Conservation (phyloP, 1,140 invertebrate genomes). For the Teleogryllus occipitalis region DNA sequence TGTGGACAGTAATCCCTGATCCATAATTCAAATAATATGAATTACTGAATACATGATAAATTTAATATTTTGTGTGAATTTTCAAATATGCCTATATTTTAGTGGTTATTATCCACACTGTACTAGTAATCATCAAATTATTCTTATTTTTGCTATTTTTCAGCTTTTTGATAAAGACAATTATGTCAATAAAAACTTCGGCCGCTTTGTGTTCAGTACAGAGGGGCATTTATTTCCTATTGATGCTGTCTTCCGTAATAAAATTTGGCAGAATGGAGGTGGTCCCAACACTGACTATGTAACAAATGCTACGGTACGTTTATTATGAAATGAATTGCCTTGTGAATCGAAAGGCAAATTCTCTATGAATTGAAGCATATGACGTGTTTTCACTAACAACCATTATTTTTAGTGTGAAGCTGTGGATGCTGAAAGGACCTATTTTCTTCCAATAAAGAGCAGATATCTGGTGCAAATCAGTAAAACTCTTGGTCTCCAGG, state of each 20-base stretch:
- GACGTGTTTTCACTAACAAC: background rate
- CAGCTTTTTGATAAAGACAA: slow-evolving; percentile 62
- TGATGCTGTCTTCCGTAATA: slow-evolving; percentile 36
- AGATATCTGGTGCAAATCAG: slow-evolving; percentile 45
- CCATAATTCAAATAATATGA: too few species aligned
- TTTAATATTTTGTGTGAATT: too few species aligned
- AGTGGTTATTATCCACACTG: too few species aligned
- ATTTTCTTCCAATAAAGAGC: slow-evolving; percentile 44
- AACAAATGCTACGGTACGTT: slow-evolving; percentile 1
- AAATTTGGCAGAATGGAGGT: slow-evolving; percentile 29
- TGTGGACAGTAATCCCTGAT: too few species aligned
- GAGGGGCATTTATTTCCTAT: slow-evolving; percentile 61
- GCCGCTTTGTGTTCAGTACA: slow-evolving; percentile 55
- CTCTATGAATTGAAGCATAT: too few species aligned
- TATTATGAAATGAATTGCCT: too few species aligned
- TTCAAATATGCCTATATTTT: too few species aligned
- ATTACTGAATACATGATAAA: too few species aligned
- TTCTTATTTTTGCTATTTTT: slow-evolving; percentile 26
- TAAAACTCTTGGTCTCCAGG: slow-evolving; percentile 34
- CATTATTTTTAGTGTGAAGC: slow-evolving; percentile 42
- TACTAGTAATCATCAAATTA: too few species aligned
- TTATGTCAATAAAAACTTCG: slow-evolving; percentile 49
- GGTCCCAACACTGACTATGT: background rate
- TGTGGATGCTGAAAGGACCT: slow-evolving; percentile 40
- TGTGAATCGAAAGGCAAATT: too few species aligned